A percentile compares a stretch with the other conserved stretches of the same genome.
Evolutionary conservation across 2,888 invertebrate genomes (phyloP).

Genomic region (Allolobophora icterica): DNA sequence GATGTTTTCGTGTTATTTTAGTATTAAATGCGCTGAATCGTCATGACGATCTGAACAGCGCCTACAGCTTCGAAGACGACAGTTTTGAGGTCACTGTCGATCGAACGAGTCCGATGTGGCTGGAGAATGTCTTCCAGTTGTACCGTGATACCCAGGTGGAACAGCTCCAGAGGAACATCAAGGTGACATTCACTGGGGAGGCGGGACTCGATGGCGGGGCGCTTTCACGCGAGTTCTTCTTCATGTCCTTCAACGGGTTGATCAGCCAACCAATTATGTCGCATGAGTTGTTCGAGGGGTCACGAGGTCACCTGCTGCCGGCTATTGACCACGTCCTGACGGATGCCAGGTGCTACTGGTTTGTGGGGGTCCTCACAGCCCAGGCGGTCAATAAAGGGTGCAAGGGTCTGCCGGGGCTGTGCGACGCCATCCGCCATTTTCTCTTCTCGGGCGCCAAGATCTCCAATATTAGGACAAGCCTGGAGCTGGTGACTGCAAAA

Average conservation of each 20-base stretch:
- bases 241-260: conserved; percentile 13
- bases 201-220: conserved; percentile 1
- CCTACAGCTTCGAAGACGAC: conserved; percentile 1
- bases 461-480: background rate
- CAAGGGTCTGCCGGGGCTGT: conserved; percentile 6
- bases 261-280: background rate
- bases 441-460: conserved; percentile 4
- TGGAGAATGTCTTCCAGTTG: conserved; percentile 5
- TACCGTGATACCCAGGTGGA: background rate
- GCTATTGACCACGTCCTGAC: conserved; percentile 13
- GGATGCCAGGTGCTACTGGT: conserved; percentile 11
- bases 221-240: conserved; percentile 19
- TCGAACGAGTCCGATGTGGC: background rate
- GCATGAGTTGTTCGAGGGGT: conserved; percentile 18
- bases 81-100: conserved; percentile 5
- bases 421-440: conserved; percentile 10
- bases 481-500: background rate
- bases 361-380: conserved; percentile 4
- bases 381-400: conserved; percentile 15
- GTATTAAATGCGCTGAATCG: background rate
- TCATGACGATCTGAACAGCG: background rate
- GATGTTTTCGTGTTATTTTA: background rate
- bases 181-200: background rate
- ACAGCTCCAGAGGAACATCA: conserved; percentile 11
- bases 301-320: conserved; percentile 7